These are phyloP conservation scores for Ficedula albicollis DNA, from an alignment of 2,797 vertebrate genomes.

Conservation along the genomic window DNA sequence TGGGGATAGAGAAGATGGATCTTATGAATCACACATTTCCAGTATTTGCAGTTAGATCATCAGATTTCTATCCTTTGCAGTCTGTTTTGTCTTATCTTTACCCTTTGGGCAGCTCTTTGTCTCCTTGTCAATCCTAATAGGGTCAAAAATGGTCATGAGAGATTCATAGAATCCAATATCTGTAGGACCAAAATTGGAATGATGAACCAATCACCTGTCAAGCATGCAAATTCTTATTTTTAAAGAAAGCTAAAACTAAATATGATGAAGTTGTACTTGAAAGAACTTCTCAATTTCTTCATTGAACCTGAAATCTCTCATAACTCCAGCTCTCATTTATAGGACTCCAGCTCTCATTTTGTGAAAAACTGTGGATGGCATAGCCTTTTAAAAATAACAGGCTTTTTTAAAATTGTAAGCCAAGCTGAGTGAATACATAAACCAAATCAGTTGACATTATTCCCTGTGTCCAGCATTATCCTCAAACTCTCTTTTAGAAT, in stretches of 20 bases:
- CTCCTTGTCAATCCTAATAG: not conserved
- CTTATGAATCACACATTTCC: not conserved
- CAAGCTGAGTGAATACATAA: not conserved
- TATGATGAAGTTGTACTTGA: not conserved
- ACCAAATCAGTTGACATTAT: not conserved
- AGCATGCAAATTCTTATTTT: not conserved
- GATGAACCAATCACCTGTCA: not conserved
- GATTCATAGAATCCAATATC: not conserved
- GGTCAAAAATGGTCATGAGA: not conserved
- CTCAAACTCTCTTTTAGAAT: not conserved
- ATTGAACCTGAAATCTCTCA: not conserved
- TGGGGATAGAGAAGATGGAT: not conserved
- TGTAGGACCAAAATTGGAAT: not conserved
- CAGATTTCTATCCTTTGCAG: not conserved
- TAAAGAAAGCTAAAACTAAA: not conserved
- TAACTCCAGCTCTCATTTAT: not conserved
- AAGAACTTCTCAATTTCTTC: not conserved
- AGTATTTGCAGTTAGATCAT: not conserved
- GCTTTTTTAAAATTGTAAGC: not conserved
- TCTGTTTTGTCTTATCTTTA: not conserved
- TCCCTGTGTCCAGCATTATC: not conserved
- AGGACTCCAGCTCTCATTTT: not conserved
- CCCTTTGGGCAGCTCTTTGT: not conserved
- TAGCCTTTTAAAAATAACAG: not conserved
- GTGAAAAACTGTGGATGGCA: not conserved